phyloP scores from a whole-genome alignment of 2,113 vertebrate genomes.

The Columba livia region DNA sequence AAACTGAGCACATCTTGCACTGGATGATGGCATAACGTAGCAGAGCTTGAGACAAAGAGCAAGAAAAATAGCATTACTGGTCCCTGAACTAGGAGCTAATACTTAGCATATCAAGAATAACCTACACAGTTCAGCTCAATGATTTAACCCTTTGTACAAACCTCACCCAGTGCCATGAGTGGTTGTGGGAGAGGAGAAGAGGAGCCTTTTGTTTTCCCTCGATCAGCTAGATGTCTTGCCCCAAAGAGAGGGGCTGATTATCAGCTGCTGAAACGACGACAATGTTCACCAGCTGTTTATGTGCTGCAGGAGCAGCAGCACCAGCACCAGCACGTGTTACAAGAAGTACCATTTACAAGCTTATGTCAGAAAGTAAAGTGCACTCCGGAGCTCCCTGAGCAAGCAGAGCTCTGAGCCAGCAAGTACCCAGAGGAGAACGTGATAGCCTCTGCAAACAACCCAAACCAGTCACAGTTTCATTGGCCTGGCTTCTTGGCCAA shows the following conservation, averaged over 20 bases:
- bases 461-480: not conserved
- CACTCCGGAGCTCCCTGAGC: not conserved
- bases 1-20: conserved; percentile 96
- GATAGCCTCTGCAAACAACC: not conserved
- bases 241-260: not conserved
- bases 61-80: not conserved
- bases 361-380: not conserved
- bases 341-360: not conserved
- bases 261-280: not conserved
- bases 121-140: not conserved
- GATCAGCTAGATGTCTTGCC: not conserved
- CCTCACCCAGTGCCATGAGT: not conserved
- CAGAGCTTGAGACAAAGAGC: conserved; percentile 79
- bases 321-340: not conserved
- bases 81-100: not conserved
- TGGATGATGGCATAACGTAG: conserved; percentile 97
- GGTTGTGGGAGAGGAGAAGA: not conserved
- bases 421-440: not conserved
- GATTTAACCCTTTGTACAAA: not conserved
- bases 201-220: not conserved
- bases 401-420: not conserved
- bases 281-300: not conserved
- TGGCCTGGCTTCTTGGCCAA: not conserved
- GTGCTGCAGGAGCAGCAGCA: not conserved
- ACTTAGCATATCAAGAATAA: not conserved